A percentile compares a stretch with the other conserved stretches of the same genome.
Conservation (phyloP, 2,797 vertebrate genomes). For the Hoplostethus mediterraneus region DNA sequence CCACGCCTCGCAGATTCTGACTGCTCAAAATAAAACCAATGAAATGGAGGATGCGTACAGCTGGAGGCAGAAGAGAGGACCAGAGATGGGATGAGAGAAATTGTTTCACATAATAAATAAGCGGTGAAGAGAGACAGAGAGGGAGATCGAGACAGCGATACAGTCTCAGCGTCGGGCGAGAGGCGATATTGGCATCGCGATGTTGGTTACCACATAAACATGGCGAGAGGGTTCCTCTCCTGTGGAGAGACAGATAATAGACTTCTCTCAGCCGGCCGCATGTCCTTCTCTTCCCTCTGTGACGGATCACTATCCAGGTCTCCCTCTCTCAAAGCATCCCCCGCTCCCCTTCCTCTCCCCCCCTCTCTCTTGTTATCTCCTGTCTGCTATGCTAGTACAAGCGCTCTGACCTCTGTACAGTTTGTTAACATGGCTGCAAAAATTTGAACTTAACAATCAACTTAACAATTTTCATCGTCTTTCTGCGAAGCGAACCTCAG, state of each 20-base stretch:
- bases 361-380: slow-evolving; percentile 9
- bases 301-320: slow-evolving; percentile 16
- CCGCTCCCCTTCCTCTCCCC: background rate
- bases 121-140: background rate
- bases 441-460: background rate
- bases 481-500: slow-evolving; percentile 9
- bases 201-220: slow-evolving; percentile 27
- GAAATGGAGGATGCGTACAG: background rate
- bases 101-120: background rate
- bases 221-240: slow-evolving; percentile 23
- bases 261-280: slow-evolving; percentile 21
- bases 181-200: slow-evolving; percentile 27
- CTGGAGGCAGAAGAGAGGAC: slow-evolving; percentile 3
- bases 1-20: background rate
- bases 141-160: slow-evolving; percentile 8
- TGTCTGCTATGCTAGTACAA: background rate
- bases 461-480: background rate
- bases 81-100: slow-evolving; percentile 1
- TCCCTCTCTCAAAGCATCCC: background rate
- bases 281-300: background rate
- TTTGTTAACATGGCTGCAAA: background rate
- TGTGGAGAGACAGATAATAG: slow-evolving; percentile 28
- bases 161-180: slow-evolving; percentile 6
- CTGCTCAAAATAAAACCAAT: background rate
- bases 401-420: background rate